phyloP scores from a whole-genome alignment of 1,140 invertebrate genomes.

The Drosophila athabasca region DNA sequence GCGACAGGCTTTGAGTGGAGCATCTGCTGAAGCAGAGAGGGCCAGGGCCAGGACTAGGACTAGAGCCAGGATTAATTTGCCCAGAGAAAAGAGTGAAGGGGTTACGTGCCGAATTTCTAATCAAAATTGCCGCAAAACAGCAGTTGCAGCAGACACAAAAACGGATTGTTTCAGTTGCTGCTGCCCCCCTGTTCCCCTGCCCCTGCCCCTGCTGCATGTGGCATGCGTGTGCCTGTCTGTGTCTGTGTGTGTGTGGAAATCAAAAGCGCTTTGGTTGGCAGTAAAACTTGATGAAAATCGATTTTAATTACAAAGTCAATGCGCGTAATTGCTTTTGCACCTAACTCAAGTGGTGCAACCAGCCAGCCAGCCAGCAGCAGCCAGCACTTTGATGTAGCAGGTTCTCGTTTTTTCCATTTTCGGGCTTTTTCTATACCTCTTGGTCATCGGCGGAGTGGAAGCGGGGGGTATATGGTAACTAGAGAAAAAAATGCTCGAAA shows the following conservation, averaged over 20 bases:
- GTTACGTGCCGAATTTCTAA: slow-evolving; percentile 71
- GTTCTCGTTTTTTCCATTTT: slow-evolving; percentile 13
- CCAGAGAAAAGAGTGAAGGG: slow-evolving; percentile 21
- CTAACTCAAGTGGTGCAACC: slow-evolving; percentile 62
- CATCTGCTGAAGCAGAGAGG: slow-evolving; percentile 13
- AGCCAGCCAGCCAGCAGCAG: too few species aligned
- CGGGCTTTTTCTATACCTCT: slow-evolving; percentile 9
- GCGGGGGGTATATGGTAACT: too few species aligned
- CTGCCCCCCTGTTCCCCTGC: background rate
- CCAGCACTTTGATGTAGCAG: slow-evolving; percentile 53
- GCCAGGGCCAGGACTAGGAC: background rate
- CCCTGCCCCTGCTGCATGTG: slow-evolving; percentile 1
- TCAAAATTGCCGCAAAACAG: slow-evolving; percentile 73
- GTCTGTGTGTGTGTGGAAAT: slow-evolving; percentile 40
- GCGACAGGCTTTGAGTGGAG: slow-evolving; percentile 12
- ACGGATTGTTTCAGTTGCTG: slow-evolving; percentile 58
- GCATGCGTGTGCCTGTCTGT: slow-evolving; percentile 17
- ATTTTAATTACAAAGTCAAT: slow-evolving; percentile 82
- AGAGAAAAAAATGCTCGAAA: too few species aligned
- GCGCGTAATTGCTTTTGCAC: slow-evolving; percentile 79
- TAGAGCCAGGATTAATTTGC: slow-evolving; percentile 42
- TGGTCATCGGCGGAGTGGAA: too few species aligned
- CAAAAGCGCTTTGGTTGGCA: slow-evolving; percentile 63
- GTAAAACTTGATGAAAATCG: slow-evolving; percentile 78
- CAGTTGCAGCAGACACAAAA: slow-evolving; percentile 65